Evolutionary conservation across 2,797 vertebrate genomes (phyloP), one percentile per base, ranked within the genome.

Genomic region (Labeo calbasu): DNA sequence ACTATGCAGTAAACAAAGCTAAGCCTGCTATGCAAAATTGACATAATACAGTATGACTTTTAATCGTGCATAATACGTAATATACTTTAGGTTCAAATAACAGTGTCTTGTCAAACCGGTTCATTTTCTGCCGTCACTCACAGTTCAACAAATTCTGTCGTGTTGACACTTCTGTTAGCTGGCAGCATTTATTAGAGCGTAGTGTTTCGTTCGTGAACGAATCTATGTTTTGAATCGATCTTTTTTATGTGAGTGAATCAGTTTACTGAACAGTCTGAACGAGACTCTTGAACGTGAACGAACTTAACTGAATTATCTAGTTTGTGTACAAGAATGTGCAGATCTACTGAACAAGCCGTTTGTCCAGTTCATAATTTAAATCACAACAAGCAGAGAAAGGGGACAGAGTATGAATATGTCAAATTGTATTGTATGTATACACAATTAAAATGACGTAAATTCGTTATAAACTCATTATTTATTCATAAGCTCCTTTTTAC

Each of bases 91-190:
- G 14, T 32, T 55, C 11, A 71, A n/a, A 48, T 3, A 81, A 50
- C 25, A 17, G n/a, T 53, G 40, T 40, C 81, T 83, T 50, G 84
- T 66, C 21, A 83, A 83, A 85, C 84, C 71, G 66, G 86, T 83
- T 85, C 1, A 36, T 36, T 79, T 66, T 13, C 19, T 43, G 21
- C 9, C 2, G 15, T 66, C 63, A 8, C 40, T 14, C 32, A 59
- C 68, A 23, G 53, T 36, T 40, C 5, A 32, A 10, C 61, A 72
- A 28, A 36, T 28, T 17, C 43, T 68, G 50, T 63, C 82, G 28
- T 72, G 83, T 75, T 66, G 12, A 70, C 51, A 69, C 84, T 81
- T 81, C 78, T 61, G 40, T 46, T 65, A 8, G 19, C 28, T 50
- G 28, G 78, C 63, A 51, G 36, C 66, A 7, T 68, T 53, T 61